Base-by-base conservation (phyloP, 53 echinoderm and acorn worm species). In the Echinarachnius parma region DNA sequence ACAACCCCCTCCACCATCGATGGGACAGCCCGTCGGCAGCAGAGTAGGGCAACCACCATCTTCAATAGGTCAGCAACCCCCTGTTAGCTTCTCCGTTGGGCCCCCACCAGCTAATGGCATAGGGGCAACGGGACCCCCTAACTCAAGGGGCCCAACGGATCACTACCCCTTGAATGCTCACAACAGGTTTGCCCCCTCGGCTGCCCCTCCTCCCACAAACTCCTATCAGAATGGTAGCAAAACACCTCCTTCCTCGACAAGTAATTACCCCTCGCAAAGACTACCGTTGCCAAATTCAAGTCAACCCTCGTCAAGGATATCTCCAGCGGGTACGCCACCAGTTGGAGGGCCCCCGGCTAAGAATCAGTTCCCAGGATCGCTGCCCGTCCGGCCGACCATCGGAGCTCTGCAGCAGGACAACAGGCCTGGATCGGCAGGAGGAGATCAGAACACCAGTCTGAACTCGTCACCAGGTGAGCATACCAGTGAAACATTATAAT, bases 401-500 rank as follows among this genome's bases (percentile, higher is more conserved):
- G 48, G 30, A 34, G 48, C 50, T 28, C 29, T 68, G 22, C 52
- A 52, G 7, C 68, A 49, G 21, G 68, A 68, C 34, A 68, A 34
- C 18, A 9, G 50, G 24, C 68, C 68, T 2, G 36, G 68, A 32
- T 68, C 83, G 21, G 21, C 61, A 13, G 57, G 25, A 53, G 64
- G 64, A 5, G 53, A 53, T 39, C 39, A 28, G 63, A 49, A 58
- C 35, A 19, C 69, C 48, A 83, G 62, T 68, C 61, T 83, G 42
- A 83, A 83, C 70, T 83, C 83, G n/a, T n/a, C n/a, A 34, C 77
- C 83, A 83, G 83, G 83, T 83, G 60, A 77, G 83, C 77, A 31
- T 34, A 14, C 18, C 20, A 15, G 52, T 16, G 52, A 50, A 5
- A 39, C 13, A 39, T 39, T 39, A 39, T n/a, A n/a, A n/a, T n/a